phyloP scores from a whole-genome alignment of 1,140 invertebrate genomes.

The Cherax quadricarinatus region DNA sequence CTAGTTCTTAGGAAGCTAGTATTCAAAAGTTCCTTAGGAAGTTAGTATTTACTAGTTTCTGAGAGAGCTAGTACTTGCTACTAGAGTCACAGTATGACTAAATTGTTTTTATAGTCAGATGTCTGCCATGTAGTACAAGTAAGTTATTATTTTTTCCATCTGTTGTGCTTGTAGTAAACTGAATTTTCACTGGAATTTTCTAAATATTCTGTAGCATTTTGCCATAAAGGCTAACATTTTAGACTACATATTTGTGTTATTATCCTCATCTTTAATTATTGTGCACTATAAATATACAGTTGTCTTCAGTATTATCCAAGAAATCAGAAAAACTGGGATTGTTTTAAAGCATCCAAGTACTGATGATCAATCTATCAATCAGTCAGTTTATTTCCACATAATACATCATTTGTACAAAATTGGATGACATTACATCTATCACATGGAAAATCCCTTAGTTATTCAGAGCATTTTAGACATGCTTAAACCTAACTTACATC shows the following conservation, averaged over 20 bases:
- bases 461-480: too few relatives aligned
- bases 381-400: too few relatives aligned
- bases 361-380: too few relatives aligned
- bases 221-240: slow-evolving; percentile 66
- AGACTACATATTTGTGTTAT: slow-evolving; percentile 42
- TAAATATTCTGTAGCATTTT: slow-evolving; percentile 66
- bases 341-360: too few relatives aligned
- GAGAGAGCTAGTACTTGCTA: not conserved
- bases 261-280: not conserved
- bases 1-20: too few relatives aligned
- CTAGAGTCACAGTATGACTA: slow-evolving; percentile 29
- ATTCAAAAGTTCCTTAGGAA: too few relatives aligned
- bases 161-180: slow-evolving; percentile 57
- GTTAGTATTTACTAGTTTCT: not conserved
- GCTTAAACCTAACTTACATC: not conserved
- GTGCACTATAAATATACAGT: not conserved
- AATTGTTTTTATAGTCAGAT: slow-evolving; percentile 35
- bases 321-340: too few relatives aligned
- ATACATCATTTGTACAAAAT: too few relatives aligned
- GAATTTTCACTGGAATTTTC: slow-evolving; percentile 62
- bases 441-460: too few relatives aligned
- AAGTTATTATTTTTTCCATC: slow-evolving; percentile 50
- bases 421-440: too few relatives aligned
- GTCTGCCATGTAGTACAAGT: slow-evolving; percentile 68
- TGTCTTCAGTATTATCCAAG: not conserved